These are phyloP conservation scores for Promerops cafer DNA, from an alignment of 2,113 vertebrate species.

Conservation along the genomic window DNA sequence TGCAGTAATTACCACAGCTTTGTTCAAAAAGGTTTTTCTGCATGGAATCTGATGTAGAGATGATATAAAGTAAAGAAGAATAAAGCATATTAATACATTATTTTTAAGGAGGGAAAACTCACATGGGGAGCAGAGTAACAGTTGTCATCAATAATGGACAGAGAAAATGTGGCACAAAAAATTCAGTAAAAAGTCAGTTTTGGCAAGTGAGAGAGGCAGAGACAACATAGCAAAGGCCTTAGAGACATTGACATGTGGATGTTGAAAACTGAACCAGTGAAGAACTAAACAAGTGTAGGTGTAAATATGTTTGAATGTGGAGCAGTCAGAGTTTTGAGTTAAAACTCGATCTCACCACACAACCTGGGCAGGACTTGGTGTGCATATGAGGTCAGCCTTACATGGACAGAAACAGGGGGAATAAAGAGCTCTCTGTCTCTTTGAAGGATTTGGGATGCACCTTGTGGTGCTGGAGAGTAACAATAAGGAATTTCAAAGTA, in stretches of 20 bases:
- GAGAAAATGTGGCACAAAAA: neutral
- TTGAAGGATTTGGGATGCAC: neutral
- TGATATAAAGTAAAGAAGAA: neutral
- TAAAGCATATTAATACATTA: neutral
- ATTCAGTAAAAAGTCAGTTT: neutral
- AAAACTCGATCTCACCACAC: neutral
- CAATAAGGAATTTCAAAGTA: neutral
- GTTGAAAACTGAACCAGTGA: neutral
- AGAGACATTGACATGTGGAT: no score
- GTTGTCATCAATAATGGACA: neutral
- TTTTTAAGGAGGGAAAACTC: neutral
- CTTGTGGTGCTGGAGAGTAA: neutral
- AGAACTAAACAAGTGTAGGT: neutral
- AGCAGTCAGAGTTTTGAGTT: neutral
- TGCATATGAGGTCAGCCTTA: rapidly evolving
- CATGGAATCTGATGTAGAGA: neutral
- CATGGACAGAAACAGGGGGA: neutral
- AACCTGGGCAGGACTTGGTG: neutral
- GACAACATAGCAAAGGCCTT: neutral
- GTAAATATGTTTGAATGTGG: neutral
- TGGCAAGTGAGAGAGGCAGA: neutral
- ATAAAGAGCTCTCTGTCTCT: neutral
- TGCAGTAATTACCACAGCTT: neutral
- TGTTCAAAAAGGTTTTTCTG: neutral
- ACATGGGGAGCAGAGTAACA: neutral